phyloP scores from a whole-genome alignment of 2,797 vertebrate species.

The Synaphobranchus kaupii region DNA sequence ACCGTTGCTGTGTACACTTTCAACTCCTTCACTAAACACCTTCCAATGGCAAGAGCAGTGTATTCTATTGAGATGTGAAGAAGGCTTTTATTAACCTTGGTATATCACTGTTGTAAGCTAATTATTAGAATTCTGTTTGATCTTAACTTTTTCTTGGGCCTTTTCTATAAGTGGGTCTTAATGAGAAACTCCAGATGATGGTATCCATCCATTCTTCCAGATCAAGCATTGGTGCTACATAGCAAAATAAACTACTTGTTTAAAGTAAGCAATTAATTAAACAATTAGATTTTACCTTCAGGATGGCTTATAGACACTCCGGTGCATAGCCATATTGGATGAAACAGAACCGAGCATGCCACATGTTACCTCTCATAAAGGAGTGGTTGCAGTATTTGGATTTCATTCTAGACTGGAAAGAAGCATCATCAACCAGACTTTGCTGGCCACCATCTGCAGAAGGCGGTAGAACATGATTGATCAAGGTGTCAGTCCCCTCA shows the following conservation, averaged over 20 bases:
- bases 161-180: not conserved
- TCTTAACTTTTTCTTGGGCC: not conserved
- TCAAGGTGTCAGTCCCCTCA: conserved; percentile 60
- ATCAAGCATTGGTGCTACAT: not conserved
- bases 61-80: conserved; percentile 4
- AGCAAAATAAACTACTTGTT: conserved; percentile 6
- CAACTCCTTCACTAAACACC: not conserved
- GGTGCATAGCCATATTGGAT: not conserved
- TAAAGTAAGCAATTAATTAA: not conserved
- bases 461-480: conserved; percentile 55
- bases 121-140: conserved; percentile 17
- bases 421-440: conserved; percentile 49
- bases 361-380: not conserved
- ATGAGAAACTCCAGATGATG: not conserved
- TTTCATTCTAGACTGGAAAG: conserved; percentile 22
- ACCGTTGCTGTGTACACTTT: conserved; percentile 3
- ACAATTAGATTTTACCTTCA: not conserved
- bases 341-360: not conserved
- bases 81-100: not conserved
- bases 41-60: conserved; percentile 14
- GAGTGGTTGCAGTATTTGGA: conserved; percentile 14
- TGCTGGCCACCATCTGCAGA: conserved; percentile 44
- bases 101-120: not conserved
- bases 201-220: not conserved
- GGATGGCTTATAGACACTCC: not conserved